Base-by-base conservation (phyloP, 2,113 vertebrate species). In the Neodontobutis hainanensis region DNA sequence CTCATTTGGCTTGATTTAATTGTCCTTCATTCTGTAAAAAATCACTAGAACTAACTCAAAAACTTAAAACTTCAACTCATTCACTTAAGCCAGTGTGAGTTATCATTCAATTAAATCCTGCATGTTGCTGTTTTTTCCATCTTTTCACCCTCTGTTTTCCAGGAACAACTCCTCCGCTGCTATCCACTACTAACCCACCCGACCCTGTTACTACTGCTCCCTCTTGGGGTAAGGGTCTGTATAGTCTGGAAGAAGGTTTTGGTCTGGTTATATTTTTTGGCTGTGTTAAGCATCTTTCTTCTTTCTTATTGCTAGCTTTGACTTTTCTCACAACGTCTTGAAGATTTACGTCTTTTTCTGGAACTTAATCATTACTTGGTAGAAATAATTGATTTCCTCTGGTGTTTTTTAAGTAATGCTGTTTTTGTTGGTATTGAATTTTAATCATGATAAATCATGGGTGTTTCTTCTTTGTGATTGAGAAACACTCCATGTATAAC, bases 151-250 rank as follows among this genome's bases (percentile, higher is more conserved):
- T 67, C 70, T 65, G 40, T 68, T 35, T 40, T 57, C 19, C 40
- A 71, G 71, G 32, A 48, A 47, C 32, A 5, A 73, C 56, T 55
- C 38, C 57, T 35, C 57, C 6, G 6, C 60, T 36, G 55, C 52
- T 46, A 46, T 6, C 65, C 48, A 65, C 73, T 50, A 59, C 78
- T 82, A 70, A 68, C 73, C 70, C 34, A 19, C 61, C 68, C 12
- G 0, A 46, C 53, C 78, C 73, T 63, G 48, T 42, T 10, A 15
- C 38, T 49, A 0, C 67, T 61, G 52, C 65, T 47, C 43, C 68
- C 48, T 57, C 72, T 14, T 5, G 15, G 56, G 80, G 79, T 84
- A 73, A 86, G 74, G 78, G 9, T 12, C 66, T 50, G 57, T 11
- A 19, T 49, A 10, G 11, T 48, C 57, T 5, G 3, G 6, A 15